Evolutionary conservation across 2,113 vertebrate species (phyloP).

Genomic region (Podilymbus podiceps): DNA sequence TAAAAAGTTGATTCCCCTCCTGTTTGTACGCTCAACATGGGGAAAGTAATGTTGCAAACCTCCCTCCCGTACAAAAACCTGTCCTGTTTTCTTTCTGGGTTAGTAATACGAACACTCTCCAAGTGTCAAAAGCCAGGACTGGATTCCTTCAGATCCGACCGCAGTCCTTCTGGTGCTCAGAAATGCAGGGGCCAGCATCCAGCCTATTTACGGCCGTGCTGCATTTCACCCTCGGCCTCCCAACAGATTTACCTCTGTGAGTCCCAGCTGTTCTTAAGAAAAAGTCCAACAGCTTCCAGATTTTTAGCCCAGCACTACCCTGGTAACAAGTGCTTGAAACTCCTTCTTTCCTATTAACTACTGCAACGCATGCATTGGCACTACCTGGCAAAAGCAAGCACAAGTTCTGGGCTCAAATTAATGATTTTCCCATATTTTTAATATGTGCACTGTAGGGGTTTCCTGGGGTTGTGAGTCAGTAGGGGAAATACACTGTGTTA

Average conservation of each 20-base stretch:
- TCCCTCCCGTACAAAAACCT: background rate
- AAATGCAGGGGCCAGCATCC: accelerated
- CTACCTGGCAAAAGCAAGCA: background rate
- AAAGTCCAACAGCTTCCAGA: background rate
- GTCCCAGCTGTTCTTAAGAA: background rate
- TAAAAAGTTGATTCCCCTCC: too few species aligned
- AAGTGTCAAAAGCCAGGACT: background rate
- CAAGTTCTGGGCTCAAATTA: background rate
- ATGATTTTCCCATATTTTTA: background rate
- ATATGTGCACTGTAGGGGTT: background rate
- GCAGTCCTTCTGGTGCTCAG: background rate
- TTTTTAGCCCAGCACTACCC: background rate
- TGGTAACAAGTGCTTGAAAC: background rate
- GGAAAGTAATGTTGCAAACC: accelerated
- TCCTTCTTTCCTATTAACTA: background rate
- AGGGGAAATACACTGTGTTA: background rate
- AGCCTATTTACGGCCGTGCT: background rate
- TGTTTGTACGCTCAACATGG: too few species aligned
- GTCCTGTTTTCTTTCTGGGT: background rate
- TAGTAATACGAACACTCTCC: background rate
- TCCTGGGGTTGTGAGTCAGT: background rate
- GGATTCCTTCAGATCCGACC: background rate
- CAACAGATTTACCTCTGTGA: background rate
- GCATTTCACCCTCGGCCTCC: background rate
- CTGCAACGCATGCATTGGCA: accelerated